Percentiles rank a stretch among this genome's conserved stretches.
These are phyloP conservation scores for Rotaria macrura DNA, from an alignment of 2,888 invertebrate genomes.

Conservation along the genomic window DNA sequence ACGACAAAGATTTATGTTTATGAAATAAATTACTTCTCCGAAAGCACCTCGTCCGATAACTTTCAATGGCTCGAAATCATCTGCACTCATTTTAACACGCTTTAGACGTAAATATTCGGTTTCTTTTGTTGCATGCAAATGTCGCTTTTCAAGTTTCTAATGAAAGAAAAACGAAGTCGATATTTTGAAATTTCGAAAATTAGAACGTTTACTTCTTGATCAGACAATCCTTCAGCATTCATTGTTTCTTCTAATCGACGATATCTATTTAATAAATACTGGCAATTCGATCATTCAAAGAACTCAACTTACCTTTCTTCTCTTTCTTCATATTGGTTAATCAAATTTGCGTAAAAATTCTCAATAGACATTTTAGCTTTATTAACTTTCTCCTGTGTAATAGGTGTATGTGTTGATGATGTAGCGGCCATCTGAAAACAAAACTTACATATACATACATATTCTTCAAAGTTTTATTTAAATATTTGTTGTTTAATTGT, in stretches of 20 bases:
- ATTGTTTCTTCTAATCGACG: conserved; percentile 85
- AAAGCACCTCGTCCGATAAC: conserved; percentile 59
- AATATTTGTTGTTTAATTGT: background rate
- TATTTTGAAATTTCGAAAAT: background rate
- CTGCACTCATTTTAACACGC: conserved; percentile 83
- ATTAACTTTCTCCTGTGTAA: conserved; percentile 89
- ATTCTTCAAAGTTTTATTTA: background rate
- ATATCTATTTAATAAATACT: conserved; percentile 42
- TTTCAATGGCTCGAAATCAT: conserved; percentile 95
- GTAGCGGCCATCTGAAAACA: conserved; percentile 2
- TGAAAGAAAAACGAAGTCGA: conserved; percentile 39
- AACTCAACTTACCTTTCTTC: conserved; percentile 14
- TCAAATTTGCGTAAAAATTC: conserved; percentile 96
- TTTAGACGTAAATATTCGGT: conserved; percentile 93
- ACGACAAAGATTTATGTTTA: no score
- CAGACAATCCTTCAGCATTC: conserved; percentile 83
- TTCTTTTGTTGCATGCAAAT: conserved; percentile 93
- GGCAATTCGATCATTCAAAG: background rate
- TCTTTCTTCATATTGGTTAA: conserved; percentile 86
- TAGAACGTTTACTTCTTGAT: conserved; percentile 60
- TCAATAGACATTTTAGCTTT: conserved; percentile 95
- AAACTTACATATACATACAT: background rate
- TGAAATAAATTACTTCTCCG: conserved; percentile 45
- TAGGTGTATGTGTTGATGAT: background rate
- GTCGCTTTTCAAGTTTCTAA: conserved; percentile 73